Conservation (phyloP, 1,140 invertebrate species). For the Pseudomyrmex sp. region DNA sequence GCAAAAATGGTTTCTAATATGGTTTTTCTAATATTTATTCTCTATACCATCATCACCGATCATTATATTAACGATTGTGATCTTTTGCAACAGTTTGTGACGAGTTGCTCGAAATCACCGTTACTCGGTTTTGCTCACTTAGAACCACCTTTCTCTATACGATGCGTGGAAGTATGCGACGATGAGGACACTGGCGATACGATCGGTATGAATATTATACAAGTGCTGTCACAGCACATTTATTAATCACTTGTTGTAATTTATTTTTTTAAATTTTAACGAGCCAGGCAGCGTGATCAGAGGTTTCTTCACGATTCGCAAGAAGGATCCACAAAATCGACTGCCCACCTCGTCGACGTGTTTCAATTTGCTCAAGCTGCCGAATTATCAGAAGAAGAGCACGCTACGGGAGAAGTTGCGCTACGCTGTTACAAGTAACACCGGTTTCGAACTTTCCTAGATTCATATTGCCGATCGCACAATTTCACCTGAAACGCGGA, state of each 20-base stretch:
- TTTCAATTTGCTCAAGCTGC: slow-evolving; percentile 99
- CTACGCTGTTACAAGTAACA: slow-evolving; percentile 98
- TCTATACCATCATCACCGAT: not conserved
- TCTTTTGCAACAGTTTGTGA: slow-evolving; percentile 93
- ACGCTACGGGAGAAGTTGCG: slow-evolving; percentile 97
- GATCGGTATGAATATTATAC: slow-evolving; percentile 87
- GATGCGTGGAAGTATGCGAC: slow-evolving; percentile 99
- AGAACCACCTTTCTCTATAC: slow-evolving; percentile 99
- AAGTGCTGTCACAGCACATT: not conserved
- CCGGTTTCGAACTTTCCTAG: slow-evolving; percentile 98
- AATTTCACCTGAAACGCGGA: not conserved
- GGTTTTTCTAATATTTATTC: not conserved
- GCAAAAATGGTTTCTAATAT: not conserved
- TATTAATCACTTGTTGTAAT: not conserved
- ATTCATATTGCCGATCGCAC: slow-evolving; percentile 65
- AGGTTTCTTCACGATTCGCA: slow-evolving; percentile 98
- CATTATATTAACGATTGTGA: not conserved
- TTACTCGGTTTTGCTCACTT: slow-evolving; percentile 98
- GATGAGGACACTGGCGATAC: slow-evolving; percentile 99
- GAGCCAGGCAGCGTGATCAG: slow-evolving; percentile 95
- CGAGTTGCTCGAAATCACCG: slow-evolving; percentile 99
- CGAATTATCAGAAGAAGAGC: slow-evolving; percentile 99
- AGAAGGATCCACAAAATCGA: slow-evolving; percentile 97
- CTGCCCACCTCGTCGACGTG: slow-evolving; percentile 99
- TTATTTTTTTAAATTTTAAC: slow-evolving; percentile 22